phyloP scores from a whole-genome alignment of 2,113 vertebrate genomes.

The Lonchura striata region DNA sequence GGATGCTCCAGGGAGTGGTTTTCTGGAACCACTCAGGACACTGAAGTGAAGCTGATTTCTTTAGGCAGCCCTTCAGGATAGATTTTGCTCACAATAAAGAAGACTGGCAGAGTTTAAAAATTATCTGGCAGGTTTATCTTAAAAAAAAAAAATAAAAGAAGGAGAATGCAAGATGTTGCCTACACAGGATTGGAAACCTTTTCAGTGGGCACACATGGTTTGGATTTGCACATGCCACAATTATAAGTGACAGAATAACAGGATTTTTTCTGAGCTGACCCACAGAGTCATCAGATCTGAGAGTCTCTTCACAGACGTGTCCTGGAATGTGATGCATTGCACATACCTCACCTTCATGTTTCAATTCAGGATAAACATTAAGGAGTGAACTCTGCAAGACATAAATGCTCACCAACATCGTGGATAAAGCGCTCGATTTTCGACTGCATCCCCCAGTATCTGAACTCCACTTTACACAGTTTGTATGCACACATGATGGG shows the following conservation, averaged over 20 bases:
- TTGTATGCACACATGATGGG: conserved; percentile 99
- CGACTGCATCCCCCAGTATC: conserved; percentile 99
- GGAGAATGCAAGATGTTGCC: background rate
- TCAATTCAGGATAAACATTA: background rate
- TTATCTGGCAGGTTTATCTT: background rate
- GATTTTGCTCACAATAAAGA: background rate
- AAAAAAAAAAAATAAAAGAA: background rate
- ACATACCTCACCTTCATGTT: background rate
- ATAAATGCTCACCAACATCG: conserved; percentile 86
- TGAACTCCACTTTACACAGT: conserved; percentile 98
- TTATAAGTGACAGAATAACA: background rate
- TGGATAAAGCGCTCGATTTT: conserved; percentile 99
- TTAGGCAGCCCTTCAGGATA: background rate
- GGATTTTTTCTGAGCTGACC: background rate
- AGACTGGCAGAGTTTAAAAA: background rate
- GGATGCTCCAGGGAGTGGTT: background rate
- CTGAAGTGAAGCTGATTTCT: background rate
- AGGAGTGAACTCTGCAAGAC: background rate
- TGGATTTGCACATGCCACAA: background rate
- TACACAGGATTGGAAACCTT: background rate
- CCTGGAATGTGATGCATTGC: background rate
- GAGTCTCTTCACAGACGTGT: background rate
- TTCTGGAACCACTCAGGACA: background rate
- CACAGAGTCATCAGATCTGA: background rate
- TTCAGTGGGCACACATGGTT: background rate